Percentiles rank a stretch among this genome's conserved stretches.
Conservation (phyloP, 92 coral and sea anemone species). For the Palythoa grandis region DNA sequence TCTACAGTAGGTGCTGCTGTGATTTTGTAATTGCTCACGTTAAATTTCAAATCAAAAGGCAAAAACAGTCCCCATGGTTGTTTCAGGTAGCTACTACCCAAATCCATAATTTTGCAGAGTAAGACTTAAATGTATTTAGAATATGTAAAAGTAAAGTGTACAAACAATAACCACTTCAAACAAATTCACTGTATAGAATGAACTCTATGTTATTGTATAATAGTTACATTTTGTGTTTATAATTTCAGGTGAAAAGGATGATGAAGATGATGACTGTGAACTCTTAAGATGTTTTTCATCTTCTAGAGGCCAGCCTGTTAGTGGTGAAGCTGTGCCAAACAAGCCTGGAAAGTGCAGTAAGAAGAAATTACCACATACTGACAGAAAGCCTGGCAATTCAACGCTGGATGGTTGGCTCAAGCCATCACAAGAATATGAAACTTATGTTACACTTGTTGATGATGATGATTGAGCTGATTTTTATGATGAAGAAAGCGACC, state of each 20-base stretch:
- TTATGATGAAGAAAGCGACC: slow-evolving; percentile 8
- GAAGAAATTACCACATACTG: not conserved
- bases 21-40: too few species aligned
- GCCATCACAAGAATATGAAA: not conserved
- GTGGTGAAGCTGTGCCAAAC: not conserved
- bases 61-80: too few species aligned
- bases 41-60: too few species aligned
- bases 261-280: not conserved
- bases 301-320: not conserved
- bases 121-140: too few species aligned
- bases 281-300: not conserved
- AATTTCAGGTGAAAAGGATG: not conserved
- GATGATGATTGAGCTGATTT: not conserved
- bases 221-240: not conserved
- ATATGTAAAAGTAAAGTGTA: too few species aligned
- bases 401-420: not conserved
- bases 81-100: too few species aligned
- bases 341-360: not conserved
- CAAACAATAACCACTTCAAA: too few species aligned
- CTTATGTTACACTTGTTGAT: not conserved
- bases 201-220: not conserved
- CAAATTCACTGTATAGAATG: not conserved
- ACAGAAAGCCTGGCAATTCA: not conserved
- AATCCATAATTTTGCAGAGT: too few species aligned
- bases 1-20: too few species aligned